Conservation (phyloP, 1,140 invertebrate species). For the Rhagoletis pomonella region DNA sequence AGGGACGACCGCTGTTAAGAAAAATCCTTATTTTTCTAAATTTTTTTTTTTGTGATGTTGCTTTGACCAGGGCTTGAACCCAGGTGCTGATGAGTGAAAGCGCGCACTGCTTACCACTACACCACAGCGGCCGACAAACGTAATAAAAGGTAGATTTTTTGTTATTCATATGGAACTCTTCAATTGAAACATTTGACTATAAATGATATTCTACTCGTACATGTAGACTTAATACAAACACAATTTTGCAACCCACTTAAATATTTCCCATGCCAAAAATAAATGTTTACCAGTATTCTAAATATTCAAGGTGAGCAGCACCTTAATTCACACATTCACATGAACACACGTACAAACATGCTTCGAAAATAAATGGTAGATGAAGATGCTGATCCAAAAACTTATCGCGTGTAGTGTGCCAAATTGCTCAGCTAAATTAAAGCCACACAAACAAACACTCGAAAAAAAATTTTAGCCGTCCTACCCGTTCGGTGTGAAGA, state of each 20-base stretch:
- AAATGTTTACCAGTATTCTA: background rate
- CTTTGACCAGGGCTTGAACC: too few species aligned
- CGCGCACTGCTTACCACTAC: too few species aligned
- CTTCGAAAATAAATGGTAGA: slow-evolving; percentile 7
- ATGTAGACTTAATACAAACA: background rate
- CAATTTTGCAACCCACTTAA: background rate
- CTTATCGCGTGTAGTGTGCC: background rate
- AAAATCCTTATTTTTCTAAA: too few species aligned
- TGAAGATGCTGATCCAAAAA: background rate
- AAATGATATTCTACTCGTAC: background rate
- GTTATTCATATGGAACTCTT: background rate
- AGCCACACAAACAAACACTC: background rate
- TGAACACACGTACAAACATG: background rate
- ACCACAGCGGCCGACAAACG: too few species aligned
- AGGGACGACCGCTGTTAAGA: too few species aligned
- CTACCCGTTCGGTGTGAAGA: slow-evolving; percentile 35
- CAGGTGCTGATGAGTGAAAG: too few species aligned
- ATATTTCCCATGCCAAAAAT: slow-evolving; percentile 1
- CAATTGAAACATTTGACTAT: too few species aligned
- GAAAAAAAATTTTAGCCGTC: background rate
- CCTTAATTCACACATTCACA: background rate
- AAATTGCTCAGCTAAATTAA: slow-evolving; percentile 25
- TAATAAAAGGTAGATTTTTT: background rate
- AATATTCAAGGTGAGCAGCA: background rate
- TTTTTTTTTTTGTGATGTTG: too few species aligned